Base-by-base conservation (phyloP, 1,140 invertebrate genomes). In the Drosophila willistoni region DNA sequence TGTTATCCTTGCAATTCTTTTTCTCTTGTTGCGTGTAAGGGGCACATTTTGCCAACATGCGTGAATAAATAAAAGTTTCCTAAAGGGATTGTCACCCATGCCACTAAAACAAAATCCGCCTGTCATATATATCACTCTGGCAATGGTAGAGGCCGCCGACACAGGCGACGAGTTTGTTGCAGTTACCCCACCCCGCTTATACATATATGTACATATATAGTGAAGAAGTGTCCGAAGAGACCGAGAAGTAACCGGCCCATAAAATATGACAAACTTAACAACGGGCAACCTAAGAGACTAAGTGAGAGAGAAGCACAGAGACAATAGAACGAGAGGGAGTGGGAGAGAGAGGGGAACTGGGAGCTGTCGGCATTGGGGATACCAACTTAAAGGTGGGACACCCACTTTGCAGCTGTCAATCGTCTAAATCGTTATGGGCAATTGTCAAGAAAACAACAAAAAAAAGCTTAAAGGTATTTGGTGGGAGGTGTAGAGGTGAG, bases 231-330 rank as follows among this genome's bases (percentile, higher is more conserved):
- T 67, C 73, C 81, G 34, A 36, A 36, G 34, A 39, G 36, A 39
- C 36, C 36, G 36, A 79, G 77, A 84, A 64, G 68, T 83, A 83
- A 83, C 68, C 79, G 71, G 71, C 57, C 72, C 81, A 84, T 84
- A 85, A 85, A 85, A 85, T 85, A 85, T 85, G 81, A 85, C 77
- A 85, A 81, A 85, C 81, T 81, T 85, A 81, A 78, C 80, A 82
- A 78, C 74, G 55, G 9, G 6, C 36, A 13, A n/a, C 36, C 61
- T 79, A 71, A 34, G 62, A 25, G 19, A 17, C 10, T 12, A 4
- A 39, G 1, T 4, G 36, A 68, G 19, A 51, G 33, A 29, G 17
- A 34, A 9, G 22, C 29, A n/a, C 25, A 33, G 33, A 42, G 12
- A 61, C 60, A 71, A 51, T 10, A 22, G 34, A 19, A 56, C 44